Evolutionary conservation across 2,797 vertebrate genomes (phyloP).

Genomic region (Acipenser transmontanus): DNA sequence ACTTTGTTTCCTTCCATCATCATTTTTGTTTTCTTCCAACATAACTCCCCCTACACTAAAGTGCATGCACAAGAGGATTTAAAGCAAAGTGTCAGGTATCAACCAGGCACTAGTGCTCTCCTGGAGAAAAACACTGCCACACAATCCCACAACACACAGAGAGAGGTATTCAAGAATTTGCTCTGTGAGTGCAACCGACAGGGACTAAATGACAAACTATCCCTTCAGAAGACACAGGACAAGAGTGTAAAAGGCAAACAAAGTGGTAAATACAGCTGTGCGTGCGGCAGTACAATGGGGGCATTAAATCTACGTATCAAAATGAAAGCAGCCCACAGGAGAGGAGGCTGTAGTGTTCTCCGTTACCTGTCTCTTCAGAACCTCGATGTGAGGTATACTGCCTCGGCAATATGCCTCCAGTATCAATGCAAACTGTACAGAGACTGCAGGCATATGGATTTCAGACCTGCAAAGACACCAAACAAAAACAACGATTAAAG

Average conservation of each 20-base stretch:
- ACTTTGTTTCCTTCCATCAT: conserved; percentile 30
- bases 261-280: conserved; percentile 28
- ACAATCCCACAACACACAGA: too few relatives aligned
- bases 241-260: conserved; percentile 27
- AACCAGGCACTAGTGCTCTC: too few relatives aligned
- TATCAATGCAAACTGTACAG: conserved; percentile 86
- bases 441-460: conserved; percentile 85
- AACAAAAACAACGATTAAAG: too few relatives aligned
- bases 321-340: background rate
- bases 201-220: too few relatives aligned
- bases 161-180: too few relatives aligned
- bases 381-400: conserved; percentile 92
- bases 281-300: conserved; percentile 28
- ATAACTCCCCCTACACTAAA: too few relatives aligned
- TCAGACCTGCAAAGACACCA: conserved; percentile 50
- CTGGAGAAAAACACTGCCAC: too few relatives aligned
- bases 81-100: too few relatives aligned
- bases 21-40: too few relatives aligned
- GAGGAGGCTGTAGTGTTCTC: background rate
- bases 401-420: conserved; percentile 93
- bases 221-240: conserved; percentile 26
- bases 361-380: conserved; percentile 88
- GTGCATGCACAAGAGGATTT: too few relatives aligned
- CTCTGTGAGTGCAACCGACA: too few relatives aligned
- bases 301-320: conserved; percentile 22